A percentile compares a stretch with the other conserved stretches of the same genome.
These are phyloP conservation scores for Drosophila lacertosa DNA, from an alignment of 1,140 invertebrate genomes.

Conservation along the genomic window DNA sequence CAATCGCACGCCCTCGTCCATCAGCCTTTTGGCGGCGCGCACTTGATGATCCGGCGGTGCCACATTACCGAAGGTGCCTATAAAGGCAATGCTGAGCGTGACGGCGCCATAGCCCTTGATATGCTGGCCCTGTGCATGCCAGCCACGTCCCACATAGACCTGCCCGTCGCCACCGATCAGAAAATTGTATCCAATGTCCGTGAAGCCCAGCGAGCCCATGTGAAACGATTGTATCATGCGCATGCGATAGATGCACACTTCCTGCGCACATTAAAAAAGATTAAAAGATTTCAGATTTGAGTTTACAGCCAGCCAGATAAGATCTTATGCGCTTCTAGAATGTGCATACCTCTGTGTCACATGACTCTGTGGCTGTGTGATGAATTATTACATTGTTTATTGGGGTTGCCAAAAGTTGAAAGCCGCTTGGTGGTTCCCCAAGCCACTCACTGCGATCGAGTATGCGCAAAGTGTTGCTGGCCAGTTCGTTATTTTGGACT, in stretches of 20 bases:
- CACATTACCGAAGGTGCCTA: conserved; percentile 87
- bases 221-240: conserved; percentile 87
- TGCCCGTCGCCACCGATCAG: conserved; percentile 90
- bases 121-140: conserved; percentile 88
- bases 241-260: conserved; percentile 82
- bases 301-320: not conserved
- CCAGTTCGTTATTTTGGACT: conserved; percentile 33
- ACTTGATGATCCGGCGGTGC: conserved; percentile 86
- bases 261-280: conserved; percentile 29
- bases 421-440: conserved; percentile 85
- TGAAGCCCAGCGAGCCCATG: conserved; percentile 85
- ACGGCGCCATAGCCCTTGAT: conserved; percentile 86
- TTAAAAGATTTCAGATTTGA: not conserved
- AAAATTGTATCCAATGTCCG: conserved; percentile 90
- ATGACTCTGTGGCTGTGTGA: conserved; percentile 85
- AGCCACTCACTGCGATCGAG: conserved; percentile 86
- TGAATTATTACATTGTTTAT: conserved; percentile 85
- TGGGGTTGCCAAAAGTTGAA: conserved; percentile 83
- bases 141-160: conserved; percentile 88
- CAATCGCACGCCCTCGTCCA: conserved; percentile 86
- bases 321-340: too few relatives aligned
- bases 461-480: conserved; percentile 49
- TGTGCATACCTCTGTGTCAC: conserved; percentile 83
- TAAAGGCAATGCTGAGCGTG: conserved; percentile 88
- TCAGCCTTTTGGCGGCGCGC: conserved; percentile 85